Evolutionary conservation across 2,797 vertebrate species (phyloP).

Genomic region (Cryptoblepharus egeriae): DNA sequence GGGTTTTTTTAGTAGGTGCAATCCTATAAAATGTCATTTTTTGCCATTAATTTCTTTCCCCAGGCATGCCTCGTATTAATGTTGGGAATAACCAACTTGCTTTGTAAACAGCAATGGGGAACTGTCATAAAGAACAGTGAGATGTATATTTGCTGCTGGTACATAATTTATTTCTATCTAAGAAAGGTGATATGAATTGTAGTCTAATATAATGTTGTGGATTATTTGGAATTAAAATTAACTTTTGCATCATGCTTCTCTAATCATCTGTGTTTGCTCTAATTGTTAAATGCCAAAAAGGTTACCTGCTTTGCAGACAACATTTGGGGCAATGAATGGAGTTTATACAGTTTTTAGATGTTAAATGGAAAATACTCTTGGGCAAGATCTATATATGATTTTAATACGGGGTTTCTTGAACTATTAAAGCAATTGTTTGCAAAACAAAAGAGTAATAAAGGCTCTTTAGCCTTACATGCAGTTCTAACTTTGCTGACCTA

Average conservation of each 20-base stretch:
- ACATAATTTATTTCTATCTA: slow-evolving; percentile 38
- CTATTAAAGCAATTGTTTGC: not conserved
- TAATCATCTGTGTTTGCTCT: slow-evolving; percentile 18
- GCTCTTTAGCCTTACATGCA: not conserved
- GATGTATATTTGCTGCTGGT: not conserved
- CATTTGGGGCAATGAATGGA: not conserved
- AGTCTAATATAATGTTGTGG: slow-evolving; percentile 35
- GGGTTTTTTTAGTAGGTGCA: not conserved
- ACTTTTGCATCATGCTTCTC: not conserved
- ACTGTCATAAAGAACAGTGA: slow-evolving; percentile 8
- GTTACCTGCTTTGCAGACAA: not conserved
- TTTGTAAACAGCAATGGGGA: slow-evolving; percentile 12
- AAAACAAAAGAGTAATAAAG: not conserved
- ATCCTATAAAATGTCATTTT: not conserved
- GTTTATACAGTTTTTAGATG: not conserved
- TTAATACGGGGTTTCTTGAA: no score
- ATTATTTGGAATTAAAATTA: slow-evolving; percentile 21
- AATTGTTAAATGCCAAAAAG: slow-evolving; percentile 4
- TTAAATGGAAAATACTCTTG: not conserved
- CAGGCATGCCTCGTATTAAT: not conserved
- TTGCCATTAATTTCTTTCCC: not conserved
- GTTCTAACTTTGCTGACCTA: not conserved
- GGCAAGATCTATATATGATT: not conserved
- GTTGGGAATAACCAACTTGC: slow-evolving; percentile 16
- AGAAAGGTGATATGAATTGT: slow-evolving; percentile 8